Evolutionary conservation across 2,888 invertebrate genomes (phyloP).

Genomic region (Aphrophora alni): DNA sequence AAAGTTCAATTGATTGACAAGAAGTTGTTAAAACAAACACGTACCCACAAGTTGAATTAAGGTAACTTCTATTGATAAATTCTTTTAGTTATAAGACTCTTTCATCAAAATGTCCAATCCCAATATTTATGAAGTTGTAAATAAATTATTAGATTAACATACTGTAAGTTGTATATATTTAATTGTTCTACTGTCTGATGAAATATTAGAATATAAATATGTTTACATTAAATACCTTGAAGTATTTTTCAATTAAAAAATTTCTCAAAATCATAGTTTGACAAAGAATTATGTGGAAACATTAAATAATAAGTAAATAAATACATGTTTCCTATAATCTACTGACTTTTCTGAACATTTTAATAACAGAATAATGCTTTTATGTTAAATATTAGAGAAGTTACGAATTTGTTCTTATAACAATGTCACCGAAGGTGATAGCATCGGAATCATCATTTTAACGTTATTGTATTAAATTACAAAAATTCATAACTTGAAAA

Average conservation of each 20-base stretch:
- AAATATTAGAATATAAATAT: background rate
- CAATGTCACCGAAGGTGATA: constrained; percentile 11
- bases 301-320: too few relatives aligned
- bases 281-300: constrained; percentile 18
- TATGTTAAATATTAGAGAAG: constrained; percentile 20
- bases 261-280: constrained; percentile 12
- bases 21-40: constrained; percentile 2
- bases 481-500: too few relatives aligned
- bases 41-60: background rate
- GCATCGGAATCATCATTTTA: too few relatives aligned
- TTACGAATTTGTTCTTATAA: constrained; percentile 17
- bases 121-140: constrained; percentile 10
- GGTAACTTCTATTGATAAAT: constrained; percentile 9
- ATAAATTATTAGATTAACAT: background rate
- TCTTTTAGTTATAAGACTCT: background rate
- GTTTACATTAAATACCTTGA: too few relatives aligned
- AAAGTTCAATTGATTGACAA: constrained; percentile 10
- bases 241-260: constrained; percentile 10
- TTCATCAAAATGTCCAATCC: background rate
- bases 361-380: constrained; percentile 16
- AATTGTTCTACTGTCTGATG: background rate
- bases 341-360: constrained; percentile 20
- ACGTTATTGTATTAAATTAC: too few relatives aligned
- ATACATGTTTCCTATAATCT: constrained; percentile 23
- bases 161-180: background rate